phyloP scores from a whole-genome alignment of 2,113 vertebrate species.

The Salvator merianae region DNA sequence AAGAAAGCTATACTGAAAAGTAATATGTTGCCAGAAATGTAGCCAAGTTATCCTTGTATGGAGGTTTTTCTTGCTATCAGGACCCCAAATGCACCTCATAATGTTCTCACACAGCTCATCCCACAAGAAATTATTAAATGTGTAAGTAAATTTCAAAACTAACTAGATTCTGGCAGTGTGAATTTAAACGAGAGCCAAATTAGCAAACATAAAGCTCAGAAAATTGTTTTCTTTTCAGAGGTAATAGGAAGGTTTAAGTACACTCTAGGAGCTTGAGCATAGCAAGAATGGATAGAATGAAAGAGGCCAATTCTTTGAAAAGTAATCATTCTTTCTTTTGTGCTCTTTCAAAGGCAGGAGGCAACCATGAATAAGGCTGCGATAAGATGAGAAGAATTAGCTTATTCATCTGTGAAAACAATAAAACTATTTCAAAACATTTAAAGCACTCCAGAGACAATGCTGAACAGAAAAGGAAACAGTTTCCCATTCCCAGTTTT shows the following conservation, averaged over 20 bases:
- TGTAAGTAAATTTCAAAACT: neutral
- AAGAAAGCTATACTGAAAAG: neutral
- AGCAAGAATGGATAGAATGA: neutral
- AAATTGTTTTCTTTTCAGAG: constrained; percentile 2
- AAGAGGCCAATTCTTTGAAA: neutral
- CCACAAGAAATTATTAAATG: constrained; percentile 6
- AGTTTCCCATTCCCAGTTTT: neutral
- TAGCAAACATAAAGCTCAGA: neutral
- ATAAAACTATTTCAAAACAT: constrained; percentile 7
- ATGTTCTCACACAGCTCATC: neutral
- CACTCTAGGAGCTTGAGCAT: neutral
- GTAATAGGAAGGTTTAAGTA: neutral
- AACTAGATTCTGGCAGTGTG: neutral
- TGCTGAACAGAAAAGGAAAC: neutral
- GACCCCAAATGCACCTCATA: rapidly evolving
- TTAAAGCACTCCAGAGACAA: neutral
- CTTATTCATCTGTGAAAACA: neutral
- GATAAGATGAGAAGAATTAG: neutral
- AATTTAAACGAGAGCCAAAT: neutral
- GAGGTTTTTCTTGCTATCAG: neutral
- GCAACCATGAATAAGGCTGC: neutral
- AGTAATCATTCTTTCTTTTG: neutral
- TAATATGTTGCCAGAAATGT: neutral
- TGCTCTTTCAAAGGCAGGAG: neutral
- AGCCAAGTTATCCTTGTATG: neutral